phyloP scores from a whole-genome alignment of 2,113 vertebrate species.

The Aegithalos caudatus region DNA sequence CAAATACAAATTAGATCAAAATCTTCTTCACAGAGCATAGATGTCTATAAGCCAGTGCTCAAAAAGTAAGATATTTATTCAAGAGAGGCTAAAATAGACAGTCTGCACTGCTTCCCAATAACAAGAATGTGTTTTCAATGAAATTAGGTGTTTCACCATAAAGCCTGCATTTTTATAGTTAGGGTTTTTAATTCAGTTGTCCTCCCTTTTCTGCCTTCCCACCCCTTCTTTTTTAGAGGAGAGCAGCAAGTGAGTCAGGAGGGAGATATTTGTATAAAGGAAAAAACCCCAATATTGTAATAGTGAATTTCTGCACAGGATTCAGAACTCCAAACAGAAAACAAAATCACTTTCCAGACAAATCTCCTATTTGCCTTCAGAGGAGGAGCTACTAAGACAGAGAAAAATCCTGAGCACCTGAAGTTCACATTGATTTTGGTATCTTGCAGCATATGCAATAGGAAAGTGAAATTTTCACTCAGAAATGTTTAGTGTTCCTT shows the following conservation, averaged over 20 bases:
- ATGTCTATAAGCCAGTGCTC: neutral
- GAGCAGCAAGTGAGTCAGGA: neutral
- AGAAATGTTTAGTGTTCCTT: neutral
- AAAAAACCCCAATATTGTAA: rapidly evolving
- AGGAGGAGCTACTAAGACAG: neutral
- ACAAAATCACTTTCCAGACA: neutral
- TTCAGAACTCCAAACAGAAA: neutral
- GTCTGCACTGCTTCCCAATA: neutral
- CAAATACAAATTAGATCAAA: constrained; percentile 51
- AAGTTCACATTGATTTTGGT: neutral
- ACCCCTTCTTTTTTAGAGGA: neutral
- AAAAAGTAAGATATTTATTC: neutral
- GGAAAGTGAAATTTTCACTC: neutral
- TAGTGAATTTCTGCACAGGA: neutral
- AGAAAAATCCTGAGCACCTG: neutral
- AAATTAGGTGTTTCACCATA: neutral
- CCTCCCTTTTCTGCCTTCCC: neutral
- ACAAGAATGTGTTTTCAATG: neutral
- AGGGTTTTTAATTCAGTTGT: neutral
- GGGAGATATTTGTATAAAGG: neutral
- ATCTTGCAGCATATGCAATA: neutral
- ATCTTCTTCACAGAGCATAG: neutral
- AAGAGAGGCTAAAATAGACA: neutral
- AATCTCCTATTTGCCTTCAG: neutral
- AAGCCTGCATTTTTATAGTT: neutral